Conservation (phyloP, 2,797 vertebrate species). For the Hypotaenidia philippensis region DNA sequence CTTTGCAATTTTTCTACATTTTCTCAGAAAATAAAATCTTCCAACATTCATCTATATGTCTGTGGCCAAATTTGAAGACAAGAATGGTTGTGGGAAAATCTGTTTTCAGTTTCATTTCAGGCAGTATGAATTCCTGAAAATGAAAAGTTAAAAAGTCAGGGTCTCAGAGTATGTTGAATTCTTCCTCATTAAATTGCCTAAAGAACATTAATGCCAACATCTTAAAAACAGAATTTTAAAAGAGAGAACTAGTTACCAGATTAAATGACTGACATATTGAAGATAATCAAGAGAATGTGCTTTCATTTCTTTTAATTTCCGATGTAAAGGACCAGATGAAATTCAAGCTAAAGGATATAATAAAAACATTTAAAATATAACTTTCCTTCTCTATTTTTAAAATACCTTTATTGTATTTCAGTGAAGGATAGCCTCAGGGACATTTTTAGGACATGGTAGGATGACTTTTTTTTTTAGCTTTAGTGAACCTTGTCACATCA, state of each 20-base stretch:
- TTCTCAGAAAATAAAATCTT: not conserved
- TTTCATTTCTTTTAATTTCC: not conserved
- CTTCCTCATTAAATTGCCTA: not conserved
- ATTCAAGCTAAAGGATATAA: not conserved
- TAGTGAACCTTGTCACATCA: not conserved
- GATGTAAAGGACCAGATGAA: not conserved
- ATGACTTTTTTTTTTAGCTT: not conserved
- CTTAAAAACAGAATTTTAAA: not conserved
- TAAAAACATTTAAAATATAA: not conserved
- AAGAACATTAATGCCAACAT: not conserved
- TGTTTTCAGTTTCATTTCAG: not conserved
- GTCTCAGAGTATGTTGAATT: not conserved
- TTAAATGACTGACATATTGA: not conserved
- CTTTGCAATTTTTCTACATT: not conserved
- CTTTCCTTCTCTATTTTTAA: not conserved
- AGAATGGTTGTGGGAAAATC: not conserved
- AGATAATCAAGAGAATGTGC: not conserved
- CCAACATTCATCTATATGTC: not conserved
- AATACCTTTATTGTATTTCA: not conserved
- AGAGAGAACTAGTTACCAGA: not conserved
- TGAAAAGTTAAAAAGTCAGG: not conserved
- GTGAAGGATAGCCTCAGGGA: not conserved
- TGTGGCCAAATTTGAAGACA: not conserved
- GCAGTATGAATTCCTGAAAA: not conserved
- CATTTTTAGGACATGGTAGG: not conserved